These are phyloP conservation scores for Centroberyx gerrardi DNA, from an alignment of 2,797 vertebrate genomes.

Conservation along the genomic window DNA sequence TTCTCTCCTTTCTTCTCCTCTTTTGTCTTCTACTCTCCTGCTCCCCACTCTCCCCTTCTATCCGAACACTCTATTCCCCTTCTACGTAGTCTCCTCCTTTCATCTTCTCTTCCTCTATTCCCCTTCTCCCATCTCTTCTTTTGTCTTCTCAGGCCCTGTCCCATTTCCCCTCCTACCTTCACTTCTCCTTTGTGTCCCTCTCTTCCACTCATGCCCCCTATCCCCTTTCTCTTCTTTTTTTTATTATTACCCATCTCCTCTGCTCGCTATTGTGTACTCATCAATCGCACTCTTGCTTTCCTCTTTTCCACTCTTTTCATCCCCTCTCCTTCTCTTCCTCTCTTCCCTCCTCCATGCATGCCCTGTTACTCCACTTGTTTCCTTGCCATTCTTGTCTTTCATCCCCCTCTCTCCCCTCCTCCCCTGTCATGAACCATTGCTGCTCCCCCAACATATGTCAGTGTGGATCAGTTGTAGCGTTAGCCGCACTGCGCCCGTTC, in stretches of 20 bases:
- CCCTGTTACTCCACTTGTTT: slow-evolving; percentile 17
- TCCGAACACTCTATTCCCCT: not conserved
- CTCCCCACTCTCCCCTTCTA: not conserved
- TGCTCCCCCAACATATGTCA: slow-evolving; percentile 55
- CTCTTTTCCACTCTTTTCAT: not conserved
- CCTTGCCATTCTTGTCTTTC: slow-evolving; percentile 18
- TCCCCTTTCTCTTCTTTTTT: not conserved
- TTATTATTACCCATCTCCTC: not conserved
- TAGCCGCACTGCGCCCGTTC: slow-evolving; percentile 36
- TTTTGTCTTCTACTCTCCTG: slow-evolving; percentile 47
- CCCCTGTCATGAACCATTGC: slow-evolving; percentile 29
- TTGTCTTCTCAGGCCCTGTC: slow-evolving; percentile 38
- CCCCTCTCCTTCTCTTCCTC: not conserved
- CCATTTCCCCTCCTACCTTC: slow-evolving; percentile 23
- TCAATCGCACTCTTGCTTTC: not conserved
- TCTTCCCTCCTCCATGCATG: slow-evolving; percentile 6
- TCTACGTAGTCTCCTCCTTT: slow-evolving; percentile 52
- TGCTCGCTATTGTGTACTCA: not conserved
- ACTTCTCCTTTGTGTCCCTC: slow-evolving; percentile 25
- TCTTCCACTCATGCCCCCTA: not conserved
- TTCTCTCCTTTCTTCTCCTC: slow-evolving; percentile 1
- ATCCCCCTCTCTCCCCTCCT: slow-evolving; percentile 35
- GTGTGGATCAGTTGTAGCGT: slow-evolving; percentile 41
- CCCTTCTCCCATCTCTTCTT: slow-evolving; percentile 40
- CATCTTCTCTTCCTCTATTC: slow-evolving; percentile 54